These are phyloP conservation scores for Todiramphus chloris DNA, from an alignment of 2,113 vertebrate genomes.

Conservation along the genomic window DNA sequence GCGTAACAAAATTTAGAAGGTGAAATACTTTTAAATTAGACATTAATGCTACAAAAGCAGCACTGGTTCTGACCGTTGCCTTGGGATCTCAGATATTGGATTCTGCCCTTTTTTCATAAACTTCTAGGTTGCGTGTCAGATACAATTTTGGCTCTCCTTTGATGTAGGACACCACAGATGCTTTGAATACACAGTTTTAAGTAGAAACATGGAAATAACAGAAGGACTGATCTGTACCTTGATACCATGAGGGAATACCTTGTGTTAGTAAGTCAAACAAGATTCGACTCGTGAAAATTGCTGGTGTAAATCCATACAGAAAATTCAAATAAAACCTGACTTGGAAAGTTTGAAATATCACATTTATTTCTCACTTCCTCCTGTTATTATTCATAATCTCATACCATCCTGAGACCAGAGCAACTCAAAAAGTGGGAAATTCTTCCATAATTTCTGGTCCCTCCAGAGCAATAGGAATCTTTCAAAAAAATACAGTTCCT, in stretches of 20 bases:
- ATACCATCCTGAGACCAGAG: neutral
- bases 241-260: neutral
- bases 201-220: neutral
- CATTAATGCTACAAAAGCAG: neutral
- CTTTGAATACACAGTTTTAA: neutral
- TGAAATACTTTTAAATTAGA: neutral
- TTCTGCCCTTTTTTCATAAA: neutral
- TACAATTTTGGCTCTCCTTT: neutral
- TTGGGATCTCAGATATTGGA: neutral
- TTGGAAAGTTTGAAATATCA: neutral
- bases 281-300: neutral
- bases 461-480: neutral
- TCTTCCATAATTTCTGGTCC: neutral
- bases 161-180: neutral
- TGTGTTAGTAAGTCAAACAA: neutral
- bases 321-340: neutral
- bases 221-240: neutral
- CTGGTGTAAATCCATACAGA: neutral
- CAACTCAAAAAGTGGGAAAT: neutral
- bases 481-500: neutral
- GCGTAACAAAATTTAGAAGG: neutral
- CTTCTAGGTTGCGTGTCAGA: neutral
- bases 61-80: neutral
- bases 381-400: neutral
- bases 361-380: neutral